Base-by-base conservation (phyloP, 2,797 vertebrate species). In the Anolis apletophallus region DNA sequence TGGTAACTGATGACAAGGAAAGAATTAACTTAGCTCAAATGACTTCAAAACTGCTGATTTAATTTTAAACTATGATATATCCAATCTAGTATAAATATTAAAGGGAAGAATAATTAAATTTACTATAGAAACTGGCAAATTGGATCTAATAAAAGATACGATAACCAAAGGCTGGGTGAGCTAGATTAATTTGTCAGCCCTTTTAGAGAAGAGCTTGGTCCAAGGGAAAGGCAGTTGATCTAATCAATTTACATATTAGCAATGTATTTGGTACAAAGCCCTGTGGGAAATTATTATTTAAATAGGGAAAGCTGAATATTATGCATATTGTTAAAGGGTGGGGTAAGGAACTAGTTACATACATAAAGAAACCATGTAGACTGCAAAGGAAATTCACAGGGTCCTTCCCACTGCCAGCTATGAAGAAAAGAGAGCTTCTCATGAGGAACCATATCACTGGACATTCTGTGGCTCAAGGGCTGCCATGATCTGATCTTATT, bases 201-300 rank as follows among this genome's bases (percentile, higher is more conserved):
- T 87, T 75, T 82, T 9, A 29, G 59, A 68, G 32, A 67, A n/a
- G 59, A 26, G 23, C 32, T 80, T 72, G 26, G 72, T 67, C 71
- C 55, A 80, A 19, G 71, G 69, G 71, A 80, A 81, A 81, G 81
- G 46, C 46, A 64, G 71, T 74, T 74, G 75, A 74, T 86, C 57
- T 75, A 86, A 80, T 86, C 85, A 67, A 75, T 75, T 81, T 54
- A 61, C 55, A 73, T 81, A 64, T 74, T 73, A 61, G 69, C 57
- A 74, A 80, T 46, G 13, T 54, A 85, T 80, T 85, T 72, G 67
- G 59, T 85, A 54, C 84, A 80, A n/a, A 8, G 73, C 14, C 85
- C 69, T 26, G 67, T n/a, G 69, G 57, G 46, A 87, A 87, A 84
- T 87, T 80, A 87, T 78, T 87, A 74, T 80, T 84, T 83, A 87